phyloP scores from a whole-genome alignment of 2,797 vertebrate species.

The Poeciliopsis infans region DNA sequence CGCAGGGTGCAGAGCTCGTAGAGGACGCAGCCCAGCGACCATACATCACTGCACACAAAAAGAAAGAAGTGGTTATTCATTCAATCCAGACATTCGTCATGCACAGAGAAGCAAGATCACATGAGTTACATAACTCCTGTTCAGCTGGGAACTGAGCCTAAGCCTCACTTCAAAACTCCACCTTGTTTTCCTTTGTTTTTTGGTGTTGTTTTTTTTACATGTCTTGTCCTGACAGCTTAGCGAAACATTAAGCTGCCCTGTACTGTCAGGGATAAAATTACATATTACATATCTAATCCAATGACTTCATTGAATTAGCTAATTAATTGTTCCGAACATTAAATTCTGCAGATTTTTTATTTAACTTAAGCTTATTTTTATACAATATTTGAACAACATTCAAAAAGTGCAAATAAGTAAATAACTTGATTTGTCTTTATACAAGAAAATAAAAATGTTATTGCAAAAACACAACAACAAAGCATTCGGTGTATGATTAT shows the following conservation, averaged over 20 bases:
- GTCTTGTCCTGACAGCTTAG: background rate
- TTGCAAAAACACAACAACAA: too few species aligned
- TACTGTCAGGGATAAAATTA: background rate
- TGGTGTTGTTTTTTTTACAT: background rate
- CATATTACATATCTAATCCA: too few species aligned
- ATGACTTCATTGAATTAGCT: background rate
- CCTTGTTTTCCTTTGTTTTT: background rate
- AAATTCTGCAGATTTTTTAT: too few species aligned
- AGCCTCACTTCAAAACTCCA: constrained; percentile 6
- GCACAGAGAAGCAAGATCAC: constrained; percentile 4
- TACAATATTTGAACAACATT: too few species aligned
- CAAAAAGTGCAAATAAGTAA: too few species aligned
- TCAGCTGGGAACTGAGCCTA: constrained; percentile 8
- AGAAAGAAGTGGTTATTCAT: constrained; percentile 44
- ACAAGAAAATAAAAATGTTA: too few species aligned
- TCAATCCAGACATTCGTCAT: constrained; percentile 47
- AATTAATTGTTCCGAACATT: too few species aligned
- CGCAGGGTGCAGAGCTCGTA: constrained; percentile 92
- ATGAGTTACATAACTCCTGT: constrained; percentile 16
- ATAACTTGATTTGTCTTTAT: too few species aligned
- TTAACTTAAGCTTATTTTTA: too few species aligned
- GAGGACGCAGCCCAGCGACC: constrained; percentile 94
- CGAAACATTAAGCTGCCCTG: background rate
- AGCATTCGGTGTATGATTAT: too few species aligned
- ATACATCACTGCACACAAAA: constrained; percentile 87